Evolutionary conservation across 2,113 vertebrate genomes (phyloP).

Genomic region (Xenus cinereus): DNA sequence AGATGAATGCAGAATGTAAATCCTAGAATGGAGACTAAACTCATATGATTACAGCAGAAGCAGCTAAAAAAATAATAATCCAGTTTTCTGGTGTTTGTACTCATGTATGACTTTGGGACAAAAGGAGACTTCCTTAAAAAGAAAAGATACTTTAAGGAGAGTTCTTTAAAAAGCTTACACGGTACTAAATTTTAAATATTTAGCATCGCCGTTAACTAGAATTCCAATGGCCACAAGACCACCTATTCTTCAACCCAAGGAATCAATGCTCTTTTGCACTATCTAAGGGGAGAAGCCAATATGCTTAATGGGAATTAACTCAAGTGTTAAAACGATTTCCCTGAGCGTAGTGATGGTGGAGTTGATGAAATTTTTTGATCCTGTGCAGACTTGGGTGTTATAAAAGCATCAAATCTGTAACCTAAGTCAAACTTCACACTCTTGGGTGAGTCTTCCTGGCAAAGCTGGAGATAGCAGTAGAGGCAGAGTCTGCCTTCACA

Average conservation of each 20-base stretch:
- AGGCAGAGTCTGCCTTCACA: not conserved
- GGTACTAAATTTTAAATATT: not conserved
- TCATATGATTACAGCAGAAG: not conserved
- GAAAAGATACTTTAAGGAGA: not conserved
- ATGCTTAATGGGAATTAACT: not conserved
- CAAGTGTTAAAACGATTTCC: not conserved
- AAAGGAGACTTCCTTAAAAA: not conserved
- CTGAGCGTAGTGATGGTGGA: fast-evolving
- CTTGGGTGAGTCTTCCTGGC: fast-evolving
- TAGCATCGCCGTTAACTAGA: not conserved
- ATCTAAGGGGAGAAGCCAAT: not conserved
- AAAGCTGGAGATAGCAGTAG: not conserved
- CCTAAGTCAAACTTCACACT: fast-evolving
- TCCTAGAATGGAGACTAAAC: not conserved
- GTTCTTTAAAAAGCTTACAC: not conserved
- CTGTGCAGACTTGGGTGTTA: not conserved
- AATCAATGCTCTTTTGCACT: not conserved
- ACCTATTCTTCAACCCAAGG: not conserved
- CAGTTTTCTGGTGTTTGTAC: not conserved
- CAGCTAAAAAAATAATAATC: not conserved
- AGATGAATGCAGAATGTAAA: not conserved
- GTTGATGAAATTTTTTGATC: not conserved
- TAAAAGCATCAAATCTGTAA: not conserved
- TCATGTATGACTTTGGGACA: not conserved
- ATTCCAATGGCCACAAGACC: not conserved